A percentile compares a stretch with the other conserved stretches of the same genome.
Conservation (phyloP, 1,140 invertebrate genomes). For the Parasteatoda tepidariorum region DNA sequence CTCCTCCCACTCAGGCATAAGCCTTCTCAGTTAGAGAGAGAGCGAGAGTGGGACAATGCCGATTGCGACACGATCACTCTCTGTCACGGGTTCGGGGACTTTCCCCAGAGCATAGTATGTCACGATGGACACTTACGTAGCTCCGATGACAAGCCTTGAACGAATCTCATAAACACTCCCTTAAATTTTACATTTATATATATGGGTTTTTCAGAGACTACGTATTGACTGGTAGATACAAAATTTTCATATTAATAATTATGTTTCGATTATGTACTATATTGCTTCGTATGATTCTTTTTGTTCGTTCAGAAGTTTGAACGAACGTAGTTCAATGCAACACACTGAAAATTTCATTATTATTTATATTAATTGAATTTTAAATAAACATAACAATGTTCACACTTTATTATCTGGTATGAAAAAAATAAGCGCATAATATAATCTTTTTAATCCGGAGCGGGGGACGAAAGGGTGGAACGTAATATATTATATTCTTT, state of each 20-base stretch:
- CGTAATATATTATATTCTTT: no score
- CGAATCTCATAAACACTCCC: neutral
- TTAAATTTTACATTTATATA: neutral
- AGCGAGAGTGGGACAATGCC: neutral
- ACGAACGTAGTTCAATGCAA: no score
- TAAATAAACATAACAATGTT: no score
- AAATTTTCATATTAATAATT: no score
- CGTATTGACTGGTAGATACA: no score
- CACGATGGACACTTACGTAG: neutral
- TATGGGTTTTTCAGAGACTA: neutral
- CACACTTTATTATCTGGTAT: no score
- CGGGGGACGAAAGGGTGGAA: no score
- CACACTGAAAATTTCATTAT: no score
- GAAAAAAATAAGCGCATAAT: no score
- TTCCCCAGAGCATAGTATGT: neutral
- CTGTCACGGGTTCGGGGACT: constrained; percentile 25
- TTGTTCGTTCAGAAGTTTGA: no score
- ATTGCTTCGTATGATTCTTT: neutral
- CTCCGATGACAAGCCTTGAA: neutral
- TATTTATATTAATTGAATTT: no score
- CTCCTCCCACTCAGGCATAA: neutral
- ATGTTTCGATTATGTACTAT: neutral
- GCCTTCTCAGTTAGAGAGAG: neutral
- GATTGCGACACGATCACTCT: neutral
- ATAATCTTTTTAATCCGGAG: no score